These are phyloP conservation scores for Pollenia labialis DNA, from an alignment of 2,888 invertebrate genomes.

Conservation along the genomic window DNA sequence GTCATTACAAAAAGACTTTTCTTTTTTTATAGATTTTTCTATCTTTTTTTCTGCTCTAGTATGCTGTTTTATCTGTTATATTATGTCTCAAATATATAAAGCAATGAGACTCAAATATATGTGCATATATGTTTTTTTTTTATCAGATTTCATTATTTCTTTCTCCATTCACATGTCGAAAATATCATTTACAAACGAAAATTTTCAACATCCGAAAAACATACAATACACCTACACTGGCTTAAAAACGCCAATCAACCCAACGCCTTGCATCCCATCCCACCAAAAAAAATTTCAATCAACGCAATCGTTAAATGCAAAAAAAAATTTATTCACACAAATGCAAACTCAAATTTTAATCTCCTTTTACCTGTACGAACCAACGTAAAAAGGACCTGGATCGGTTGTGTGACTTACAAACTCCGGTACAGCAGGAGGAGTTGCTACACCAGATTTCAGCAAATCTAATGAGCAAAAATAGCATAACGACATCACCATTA, in stretches of 20 bases:
- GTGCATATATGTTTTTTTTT: background rate
- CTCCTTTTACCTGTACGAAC: background rate
- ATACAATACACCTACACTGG: background rate
- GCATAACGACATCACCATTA: conserved; percentile 53
- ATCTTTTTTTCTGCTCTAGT: no score
- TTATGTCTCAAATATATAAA: no score
- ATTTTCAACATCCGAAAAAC: background rate
- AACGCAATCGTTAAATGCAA: conserved; percentile 12
- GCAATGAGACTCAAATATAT: no score
- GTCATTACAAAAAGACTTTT: no score
- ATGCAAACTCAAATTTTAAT: conserved; percentile 16
- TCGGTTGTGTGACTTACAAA: conserved; percentile 79
- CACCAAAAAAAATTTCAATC: conserved; percentile 29
- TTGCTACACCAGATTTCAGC: conserved; percentile 79
- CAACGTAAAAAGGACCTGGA: conserved; percentile 80
- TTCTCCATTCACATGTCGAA: background rate
- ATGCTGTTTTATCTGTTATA: no score
- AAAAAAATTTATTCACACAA: conserved; percentile 1
- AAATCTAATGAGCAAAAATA: conserved; percentile 67
- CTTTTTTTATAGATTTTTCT: no score
- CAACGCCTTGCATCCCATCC: background rate
- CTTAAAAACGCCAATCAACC: background rate
- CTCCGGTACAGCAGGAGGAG: conserved; percentile 78
- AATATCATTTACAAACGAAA: conserved; percentile 2
- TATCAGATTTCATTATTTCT: conserved; percentile 6